Percentiles rank a stretch among this genome's conserved stretches.
phyloP scores from a whole-genome alignment of 2,888 invertebrate genomes.

The Ormyrus rosae region DNA sequence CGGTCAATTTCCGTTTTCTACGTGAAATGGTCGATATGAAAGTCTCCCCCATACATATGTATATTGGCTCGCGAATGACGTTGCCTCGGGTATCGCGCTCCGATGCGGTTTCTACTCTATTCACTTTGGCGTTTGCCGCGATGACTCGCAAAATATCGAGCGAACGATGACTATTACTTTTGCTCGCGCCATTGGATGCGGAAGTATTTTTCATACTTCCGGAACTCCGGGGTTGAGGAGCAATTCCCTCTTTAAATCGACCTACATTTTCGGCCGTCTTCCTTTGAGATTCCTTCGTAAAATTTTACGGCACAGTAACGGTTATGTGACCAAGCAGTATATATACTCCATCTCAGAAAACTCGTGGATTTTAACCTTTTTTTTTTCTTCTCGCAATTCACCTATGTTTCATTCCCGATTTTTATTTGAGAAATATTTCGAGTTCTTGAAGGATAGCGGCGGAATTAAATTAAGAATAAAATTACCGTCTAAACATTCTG shows the following conservation, averaged over 20 bases:
- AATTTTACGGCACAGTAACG: conserved; percentile 13
- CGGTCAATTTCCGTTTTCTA: too few species aligned
- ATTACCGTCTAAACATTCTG: too few species aligned
- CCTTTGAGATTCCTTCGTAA: conserved; percentile 7
- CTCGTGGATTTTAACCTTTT: background rate
- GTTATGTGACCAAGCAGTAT: background rate
- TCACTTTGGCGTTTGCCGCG: conserved; percentile 25
- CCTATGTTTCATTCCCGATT: too few species aligned
- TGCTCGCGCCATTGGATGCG: conserved; percentile 22
- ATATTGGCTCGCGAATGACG: conserved; percentile 18
- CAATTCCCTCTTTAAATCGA: conserved; percentile 29
- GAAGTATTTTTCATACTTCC: conserved; percentile 38
- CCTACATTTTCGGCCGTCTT: conserved; percentile 29
- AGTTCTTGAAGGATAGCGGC: too few species aligned
- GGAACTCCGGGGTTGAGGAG: conserved; percentile 23
- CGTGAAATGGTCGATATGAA: too few species aligned
- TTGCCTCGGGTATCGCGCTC: conserved; percentile 46
- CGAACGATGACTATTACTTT: conserved; percentile 34
- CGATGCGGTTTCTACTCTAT: conserved; percentile 30
- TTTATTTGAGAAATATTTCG: too few species aligned
- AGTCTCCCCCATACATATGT: background rate
- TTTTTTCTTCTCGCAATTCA: background rate
- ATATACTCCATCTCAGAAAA: background rate
- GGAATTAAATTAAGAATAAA: too few species aligned
- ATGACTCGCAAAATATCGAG: conserved; percentile 43